Conservation (phyloP, 2,113 vertebrate species). For the Geococcyx californianus region DNA sequence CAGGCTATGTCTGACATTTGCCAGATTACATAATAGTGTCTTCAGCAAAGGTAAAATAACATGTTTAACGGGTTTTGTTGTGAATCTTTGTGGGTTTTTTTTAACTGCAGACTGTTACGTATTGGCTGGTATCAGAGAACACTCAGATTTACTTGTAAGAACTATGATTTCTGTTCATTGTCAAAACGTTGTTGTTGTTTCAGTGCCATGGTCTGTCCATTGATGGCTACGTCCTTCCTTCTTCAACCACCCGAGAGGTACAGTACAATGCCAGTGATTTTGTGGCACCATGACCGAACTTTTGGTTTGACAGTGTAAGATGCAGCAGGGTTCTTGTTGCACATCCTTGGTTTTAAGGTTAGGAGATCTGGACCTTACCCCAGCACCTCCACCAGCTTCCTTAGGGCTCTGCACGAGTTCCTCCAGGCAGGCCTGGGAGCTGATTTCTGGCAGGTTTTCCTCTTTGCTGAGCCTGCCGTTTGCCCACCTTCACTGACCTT, state of each 20-base stretch:
- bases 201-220: conserved; percentile 96
- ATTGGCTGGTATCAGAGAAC: not conserved
- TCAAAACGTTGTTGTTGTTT: conserved; percentile 13
- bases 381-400: not conserved
- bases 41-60: not conserved
- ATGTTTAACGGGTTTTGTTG: not conserved
- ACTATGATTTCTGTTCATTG: not conserved
- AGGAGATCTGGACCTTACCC: not conserved
- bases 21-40: not conserved
- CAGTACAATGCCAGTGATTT: not conserved
- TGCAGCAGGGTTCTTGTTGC: not conserved
- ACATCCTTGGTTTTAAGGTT: not conserved
- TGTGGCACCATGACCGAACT: not conserved
- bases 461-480: not conserved
- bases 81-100: too few species aligned
- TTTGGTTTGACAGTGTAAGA: not conserved
- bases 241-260: conserved; percentile 96
- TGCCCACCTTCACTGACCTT: fast-evolving
- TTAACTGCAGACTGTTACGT: not conserved
- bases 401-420: not conserved
- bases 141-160: not conserved
- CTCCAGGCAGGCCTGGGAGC: not conserved
- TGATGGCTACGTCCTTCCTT: conserved; percentile 93
- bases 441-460: not conserved
- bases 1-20: not conserved